A percentile compares a stretch with the other conserved stretches of the same genome.
These are phyloP conservation scores for Vidua chalybeata DNA, from an alignment of 2,113 vertebrate genomes.

Conservation along the genomic window DNA sequence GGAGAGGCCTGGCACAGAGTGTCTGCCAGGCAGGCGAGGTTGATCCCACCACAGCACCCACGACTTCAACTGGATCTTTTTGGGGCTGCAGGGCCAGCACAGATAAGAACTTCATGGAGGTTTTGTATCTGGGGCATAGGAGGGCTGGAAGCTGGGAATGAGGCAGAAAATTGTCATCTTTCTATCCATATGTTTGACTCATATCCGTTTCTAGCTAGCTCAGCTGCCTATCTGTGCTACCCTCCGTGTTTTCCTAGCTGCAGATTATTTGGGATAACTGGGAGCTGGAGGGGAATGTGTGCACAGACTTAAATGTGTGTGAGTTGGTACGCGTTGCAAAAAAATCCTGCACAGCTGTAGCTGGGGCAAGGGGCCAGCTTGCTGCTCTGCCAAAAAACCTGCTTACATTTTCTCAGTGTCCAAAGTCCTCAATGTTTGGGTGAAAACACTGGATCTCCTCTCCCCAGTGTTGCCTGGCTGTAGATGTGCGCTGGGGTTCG, in stretches of 20 bases:
- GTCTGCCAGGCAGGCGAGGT: not conserved
- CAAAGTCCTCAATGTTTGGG: conserved; percentile 28
- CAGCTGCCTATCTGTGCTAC: not conserved
- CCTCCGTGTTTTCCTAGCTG: conserved; percentile 8
- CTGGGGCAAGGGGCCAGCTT: conserved; percentile 50
- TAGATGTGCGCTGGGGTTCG: accelerated
- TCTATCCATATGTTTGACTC: not conserved
- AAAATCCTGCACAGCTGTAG: conserved; percentile 53
- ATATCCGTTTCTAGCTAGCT: not conserved
- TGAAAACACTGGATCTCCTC: not conserved
- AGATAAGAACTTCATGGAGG: not conserved
- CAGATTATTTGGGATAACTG: conserved; percentile 38
- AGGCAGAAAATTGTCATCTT: not conserved
- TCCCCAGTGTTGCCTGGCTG: not conserved
- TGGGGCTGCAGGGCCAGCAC: not conserved
- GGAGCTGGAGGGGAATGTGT: conserved; percentile 22
- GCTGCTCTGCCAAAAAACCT: conserved; percentile 44
- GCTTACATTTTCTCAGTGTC: conserved; percentile 52
- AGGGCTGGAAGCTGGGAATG: not conserved
- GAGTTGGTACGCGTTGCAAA: not conserved
- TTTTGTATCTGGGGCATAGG: not conserved
- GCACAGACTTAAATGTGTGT: not conserved
- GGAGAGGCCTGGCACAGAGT: not conserved
- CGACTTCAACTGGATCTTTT: accelerated
- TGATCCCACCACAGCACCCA: not conserved